Evolutionary conservation across 2,888 invertebrate genomes (phyloP), one percentile per base, ranked within the genome.

Genomic region (Tenthredo distinguenda): DNA sequence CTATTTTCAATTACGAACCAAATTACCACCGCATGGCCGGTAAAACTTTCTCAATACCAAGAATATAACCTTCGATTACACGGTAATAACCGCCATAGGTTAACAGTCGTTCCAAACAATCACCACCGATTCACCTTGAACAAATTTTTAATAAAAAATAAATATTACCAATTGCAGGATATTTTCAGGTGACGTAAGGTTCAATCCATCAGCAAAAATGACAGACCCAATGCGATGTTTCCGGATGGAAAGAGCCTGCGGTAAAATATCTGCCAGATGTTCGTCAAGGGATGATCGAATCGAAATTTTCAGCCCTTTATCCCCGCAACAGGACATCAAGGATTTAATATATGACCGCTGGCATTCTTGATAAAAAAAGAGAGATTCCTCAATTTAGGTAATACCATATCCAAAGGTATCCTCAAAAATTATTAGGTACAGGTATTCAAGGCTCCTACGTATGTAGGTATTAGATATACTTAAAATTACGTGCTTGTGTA

Each of bases 171-270:
- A 85, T 81, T 90, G 89, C 0, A 93, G 87, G n/a, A 93, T 89
- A 84, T 93, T 93, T 10, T 93, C 91, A 9, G 90, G 85, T 0
- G 90, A 88, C 0, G 91, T 91, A 5, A 92, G 83, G 88, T 93
- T 91, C 3, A 93, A 87, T 47, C 89, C 90, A 72, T 93, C 93
- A 12, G 93, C 71, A 34, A 93, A 86, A 12, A 93, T 91, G 0
- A 94, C 88, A 0, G 92, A 91, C 43, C 93, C 92, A 5, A 93
- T 88, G 0, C 93, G 91, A 84, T 92, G 91, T 34, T 89, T 88
- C 71, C 87, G 86, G 58, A 93, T 90, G 21, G 86, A 87, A 2
- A 94, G 86, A n/a, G 89, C 89, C 58, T 91, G 89, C 0, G 91
- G 89, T 84, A 93, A 84, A 84, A 90, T 90, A 31, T 83, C 83